Conservation (phyloP, 2,113 vertebrate genomes). For the Lepus timidus region DNA sequence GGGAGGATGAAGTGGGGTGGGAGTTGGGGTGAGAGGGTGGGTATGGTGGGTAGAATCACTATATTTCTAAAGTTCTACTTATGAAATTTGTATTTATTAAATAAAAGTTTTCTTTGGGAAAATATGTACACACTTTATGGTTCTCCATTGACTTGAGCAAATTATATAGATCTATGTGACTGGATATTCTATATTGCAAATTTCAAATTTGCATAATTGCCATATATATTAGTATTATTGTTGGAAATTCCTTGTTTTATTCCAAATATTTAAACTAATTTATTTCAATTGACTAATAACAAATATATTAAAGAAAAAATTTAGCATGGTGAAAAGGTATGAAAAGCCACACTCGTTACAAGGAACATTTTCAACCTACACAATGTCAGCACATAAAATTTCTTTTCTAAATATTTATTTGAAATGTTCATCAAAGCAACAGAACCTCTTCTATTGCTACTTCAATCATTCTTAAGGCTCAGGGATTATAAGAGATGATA, state of each 20-base stretch:
- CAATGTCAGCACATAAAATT: conserved; percentile 62
- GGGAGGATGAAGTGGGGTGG: no score
- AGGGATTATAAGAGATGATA: background rate
- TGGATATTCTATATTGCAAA: conserved; percentile 58
- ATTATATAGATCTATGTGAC: conserved; percentile 6
- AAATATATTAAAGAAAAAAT: conserved; percentile 71
- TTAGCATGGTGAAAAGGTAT: conserved; percentile 47
- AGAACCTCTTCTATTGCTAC: background rate
- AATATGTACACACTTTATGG: background rate
- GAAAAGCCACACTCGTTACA: conserved; percentile 61
- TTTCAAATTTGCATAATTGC: conserved; percentile 53
- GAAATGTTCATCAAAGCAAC: background rate
- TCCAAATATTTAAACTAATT: conserved; percentile 77
- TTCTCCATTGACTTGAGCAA: conserved; percentile 40
- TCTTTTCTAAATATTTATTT: conserved; percentile 71
- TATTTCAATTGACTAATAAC: conserved; percentile 77
- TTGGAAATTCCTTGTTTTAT: conserved; percentile 80
- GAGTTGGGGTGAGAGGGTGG: no score
- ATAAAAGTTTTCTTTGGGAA: no score
- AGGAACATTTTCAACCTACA: conserved; percentile 75
- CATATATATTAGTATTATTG: conserved; percentile 58
- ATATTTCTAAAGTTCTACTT: no score
- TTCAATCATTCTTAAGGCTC: background rate
- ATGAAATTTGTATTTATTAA: no score
- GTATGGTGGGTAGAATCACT: no score